Base-by-base conservation (phyloP, 2,113 vertebrate species). In the Pollachius pollachius region DNA sequence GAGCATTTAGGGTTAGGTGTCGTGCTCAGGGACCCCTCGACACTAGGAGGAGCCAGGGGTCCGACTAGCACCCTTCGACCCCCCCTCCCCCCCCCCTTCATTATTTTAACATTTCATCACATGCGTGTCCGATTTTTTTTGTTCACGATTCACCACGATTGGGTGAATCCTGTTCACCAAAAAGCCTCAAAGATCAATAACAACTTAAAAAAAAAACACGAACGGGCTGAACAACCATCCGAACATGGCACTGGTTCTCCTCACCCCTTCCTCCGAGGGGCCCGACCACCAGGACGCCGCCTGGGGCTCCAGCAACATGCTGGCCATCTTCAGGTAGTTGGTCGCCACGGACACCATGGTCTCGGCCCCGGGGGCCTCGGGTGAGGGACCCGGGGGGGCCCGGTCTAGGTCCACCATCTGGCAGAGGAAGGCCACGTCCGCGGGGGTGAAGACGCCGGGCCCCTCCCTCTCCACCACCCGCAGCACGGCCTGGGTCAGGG, bases 331-430 rank as follows among this genome's bases (percentile, higher is more conserved):
- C 21, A 90, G 60, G 7, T 86, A 90, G 78, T 84, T 82, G 16
- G 79, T 84, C 16, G 86, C 80, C 27, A 90, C 82, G 60, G 89
- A 87, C 57, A 84, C 69, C 81, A 89, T 76, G 65, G 78, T 66
- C 25, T 82, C 82, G 30, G 78, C 68, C 21, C 62, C 16, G 6
- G 70, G 12, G 0, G 71, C 30, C 11, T 4, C 34, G 19, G 70
- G 1, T 17, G 70, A 2, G 1, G 54, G 63, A 4, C 65, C 30
- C 27, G 54, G 64, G 4, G 73, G 21, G 19, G 70, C 70, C 37
- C 69, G 5, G 25, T 80, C 70, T 2, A 16, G 25, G 21, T 79
- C 79, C 23, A 86, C 73, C 75, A 72, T 75, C 67, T 73, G 75
- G n/a, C 84, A 73, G 30, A 89, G 71, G 72, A 71, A 81, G 21